These are phyloP conservation scores for Melanotaenia duboulayi DNA, from an alignment of 2,113 vertebrate genomes.

Conservation along the genomic window DNA sequence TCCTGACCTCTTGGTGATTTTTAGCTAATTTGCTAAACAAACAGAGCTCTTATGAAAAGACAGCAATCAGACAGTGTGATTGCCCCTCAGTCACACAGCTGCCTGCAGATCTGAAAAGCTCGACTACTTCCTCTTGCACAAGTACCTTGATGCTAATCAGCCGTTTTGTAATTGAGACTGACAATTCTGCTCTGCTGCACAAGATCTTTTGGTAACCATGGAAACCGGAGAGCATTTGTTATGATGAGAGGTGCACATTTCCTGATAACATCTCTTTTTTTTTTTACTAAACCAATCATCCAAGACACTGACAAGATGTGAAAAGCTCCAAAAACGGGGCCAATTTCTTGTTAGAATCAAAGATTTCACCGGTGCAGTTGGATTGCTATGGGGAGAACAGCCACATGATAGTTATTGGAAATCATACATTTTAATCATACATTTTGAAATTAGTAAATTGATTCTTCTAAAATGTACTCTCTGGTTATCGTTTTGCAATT, in stretches of 20 bases:
- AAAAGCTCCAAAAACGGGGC: slow-evolving; percentile 3
- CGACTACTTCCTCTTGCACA: slow-evolving; percentile 76
- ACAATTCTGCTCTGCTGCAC: slow-evolving; percentile 55
- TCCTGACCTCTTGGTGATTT: slow-evolving; percentile 58
- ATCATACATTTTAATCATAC: background rate
- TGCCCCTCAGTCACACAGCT: slow-evolving; percentile 76
- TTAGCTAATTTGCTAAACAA: slow-evolving; percentile 70
- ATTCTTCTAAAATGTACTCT: background rate
- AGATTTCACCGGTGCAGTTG: background rate
- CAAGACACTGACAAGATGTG: slow-evolving; percentile 23
- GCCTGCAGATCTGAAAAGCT: slow-evolving; percentile 75
- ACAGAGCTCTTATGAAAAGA: slow-evolving; percentile 70
- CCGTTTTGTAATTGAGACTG: slow-evolving; percentile 76
- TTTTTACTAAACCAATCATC: slow-evolving; percentile 50
- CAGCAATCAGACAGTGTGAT: slow-evolving; percentile 79
- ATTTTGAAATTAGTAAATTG: background rate
- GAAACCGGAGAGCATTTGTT: slow-evolving; percentile 71
- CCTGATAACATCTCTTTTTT: slow-evolving; percentile 44
- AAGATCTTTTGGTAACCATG: slow-evolving; percentile 69
- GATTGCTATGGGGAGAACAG: background rate
- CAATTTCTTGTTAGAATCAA: background rate
- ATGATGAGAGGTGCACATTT: slow-evolving; percentile 54
- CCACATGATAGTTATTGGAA: background rate
- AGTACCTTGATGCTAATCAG: slow-evolving; percentile 83
- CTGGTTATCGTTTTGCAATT: background rate